Evolutionary conservation across 2,888 invertebrate genomes (phyloP).

Genomic region (Cosmia trapezina): DNA sequence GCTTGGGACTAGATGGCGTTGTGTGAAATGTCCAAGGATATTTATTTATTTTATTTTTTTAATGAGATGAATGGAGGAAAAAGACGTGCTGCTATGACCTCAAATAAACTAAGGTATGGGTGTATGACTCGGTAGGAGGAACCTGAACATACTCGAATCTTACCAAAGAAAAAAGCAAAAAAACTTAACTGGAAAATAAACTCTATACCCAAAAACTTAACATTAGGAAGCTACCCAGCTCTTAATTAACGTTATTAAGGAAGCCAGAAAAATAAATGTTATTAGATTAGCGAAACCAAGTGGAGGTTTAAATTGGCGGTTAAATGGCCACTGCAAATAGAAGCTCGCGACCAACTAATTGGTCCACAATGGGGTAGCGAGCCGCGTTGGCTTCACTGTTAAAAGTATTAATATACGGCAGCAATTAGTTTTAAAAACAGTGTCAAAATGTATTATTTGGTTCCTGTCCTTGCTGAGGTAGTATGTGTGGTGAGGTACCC

Average conservation of each 20-base stretch:
- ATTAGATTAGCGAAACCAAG: constrained; percentile 64
- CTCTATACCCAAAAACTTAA: not conserved
- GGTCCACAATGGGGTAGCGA: constrained; percentile 69
- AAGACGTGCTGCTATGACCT: not conserved
- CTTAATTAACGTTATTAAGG: constrained; percentile 47
- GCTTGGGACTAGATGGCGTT: too few relatives aligned
- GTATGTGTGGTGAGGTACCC: not conserved
- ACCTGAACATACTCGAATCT: not conserved
- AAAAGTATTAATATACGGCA: constrained; percentile 38
- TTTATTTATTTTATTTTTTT: too few relatives aligned
- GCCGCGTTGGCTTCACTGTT: constrained; percentile 56
- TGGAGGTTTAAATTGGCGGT: constrained; percentile 61
- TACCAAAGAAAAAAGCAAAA: not conserved
- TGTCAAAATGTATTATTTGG: constrained; percentile 8
- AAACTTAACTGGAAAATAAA: not conserved
- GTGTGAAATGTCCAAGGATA: too few relatives aligned
- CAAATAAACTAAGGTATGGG: not conserved
- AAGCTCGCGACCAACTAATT: constrained; percentile 69
- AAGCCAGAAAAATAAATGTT: constrained; percentile 60
- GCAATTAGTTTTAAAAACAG: constrained; percentile 33
- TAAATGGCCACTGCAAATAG: constrained; percentile 64
- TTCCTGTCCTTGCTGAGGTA: not conserved
- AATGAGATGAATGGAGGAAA: not conserved
- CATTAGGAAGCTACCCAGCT: constrained; percentile 9
- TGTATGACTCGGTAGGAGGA: not conserved